Conservation (phyloP, 2,888 invertebrate genomes). For the Lochmaea capreae region DNA sequence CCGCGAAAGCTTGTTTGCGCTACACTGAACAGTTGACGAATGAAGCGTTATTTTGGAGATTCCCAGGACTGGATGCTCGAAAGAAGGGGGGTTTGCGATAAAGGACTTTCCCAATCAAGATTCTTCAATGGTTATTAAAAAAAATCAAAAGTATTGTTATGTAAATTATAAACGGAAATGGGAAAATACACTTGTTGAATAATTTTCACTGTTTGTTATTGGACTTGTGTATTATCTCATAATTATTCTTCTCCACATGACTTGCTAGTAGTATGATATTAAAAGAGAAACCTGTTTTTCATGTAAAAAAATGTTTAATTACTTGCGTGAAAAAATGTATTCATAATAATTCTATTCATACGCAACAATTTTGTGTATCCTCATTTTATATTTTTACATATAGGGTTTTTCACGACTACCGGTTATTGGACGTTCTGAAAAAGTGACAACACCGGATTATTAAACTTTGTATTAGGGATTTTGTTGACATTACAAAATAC, state of each 20-base stretch:
- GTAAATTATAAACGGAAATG: not conserved
- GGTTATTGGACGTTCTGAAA: no score
- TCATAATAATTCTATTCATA: no score
- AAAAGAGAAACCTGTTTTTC: no score
- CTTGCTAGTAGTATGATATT: not conserved
- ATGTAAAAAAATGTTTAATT: no score
- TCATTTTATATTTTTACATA: no score
- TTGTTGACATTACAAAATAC: no score
- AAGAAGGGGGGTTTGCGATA: constrained; percentile 1
- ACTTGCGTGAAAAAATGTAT: no score
- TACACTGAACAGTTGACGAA: not conserved
- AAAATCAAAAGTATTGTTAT: not conserved
- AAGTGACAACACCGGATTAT: no score
- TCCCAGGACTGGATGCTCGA: constrained; percentile 16
- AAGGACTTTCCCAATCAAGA: constrained; percentile 19
- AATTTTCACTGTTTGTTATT: not conserved
- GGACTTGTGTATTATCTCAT: not conserved
- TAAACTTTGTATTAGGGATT: no score
- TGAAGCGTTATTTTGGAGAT: constrained; percentile 14
- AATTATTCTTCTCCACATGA: not conserved
- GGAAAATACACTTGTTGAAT: not conserved
- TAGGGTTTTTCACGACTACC: no score
- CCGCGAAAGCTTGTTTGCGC: not conserved
- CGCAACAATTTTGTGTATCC: no score
- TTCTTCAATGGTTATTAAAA: not conserved